Conservation (phyloP, 1,140 invertebrate species). For the Drosophila parvula region DNA sequence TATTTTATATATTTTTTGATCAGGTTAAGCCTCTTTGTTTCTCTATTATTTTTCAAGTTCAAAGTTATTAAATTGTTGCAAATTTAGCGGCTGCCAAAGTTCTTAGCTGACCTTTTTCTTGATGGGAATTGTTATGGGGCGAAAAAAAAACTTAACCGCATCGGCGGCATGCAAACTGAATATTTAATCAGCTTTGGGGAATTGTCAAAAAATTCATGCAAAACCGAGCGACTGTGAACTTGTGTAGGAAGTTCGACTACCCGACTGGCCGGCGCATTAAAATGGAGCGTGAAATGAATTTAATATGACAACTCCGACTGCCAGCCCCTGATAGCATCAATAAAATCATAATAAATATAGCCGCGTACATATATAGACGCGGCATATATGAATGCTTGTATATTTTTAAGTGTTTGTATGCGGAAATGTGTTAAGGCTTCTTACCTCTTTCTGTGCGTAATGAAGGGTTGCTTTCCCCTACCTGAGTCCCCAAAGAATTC, state of each 20-base stretch:
- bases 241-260: slow-evolving; percentile 73
- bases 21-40: not conserved
- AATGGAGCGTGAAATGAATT: slow-evolving; percentile 74
- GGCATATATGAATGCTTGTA: not conserved
- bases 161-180: slow-evolving; percentile 31
- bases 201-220: slow-evolving; percentile 57
- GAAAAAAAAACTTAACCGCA: slow-evolving; percentile 25
- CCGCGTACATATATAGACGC: slow-evolving; percentile 31
- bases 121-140: slow-evolving; percentile 29
- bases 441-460: slow-evolving; percentile 4
- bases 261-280: slow-evolving; percentile 44
- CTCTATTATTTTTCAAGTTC: slow-evolving; percentile 34
- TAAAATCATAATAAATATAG: slow-evolving; percentile 62
- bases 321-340: slow-evolving; percentile 40
- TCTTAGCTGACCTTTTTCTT: slow-evolving; percentile 66
- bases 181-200: slow-evolving; percentile 19
- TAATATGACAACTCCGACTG: slow-evolving; percentile 55
- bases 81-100: slow-evolving; percentile 31
- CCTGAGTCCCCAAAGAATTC: slow-evolving; percentile 3
- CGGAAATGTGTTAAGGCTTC: slow-evolving; percentile 24
- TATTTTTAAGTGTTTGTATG: slow-evolving; percentile 32
- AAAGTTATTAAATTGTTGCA: slow-evolving; percentile 33
- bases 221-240: slow-evolving; percentile 42
- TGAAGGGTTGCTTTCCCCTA: slow-evolving; percentile 12
- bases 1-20: not conserved